These are phyloP conservation scores for Sebastes variabilis DNA, from an alignment of 2,797 vertebrate genomes.

Conservation along the genomic window DNA sequence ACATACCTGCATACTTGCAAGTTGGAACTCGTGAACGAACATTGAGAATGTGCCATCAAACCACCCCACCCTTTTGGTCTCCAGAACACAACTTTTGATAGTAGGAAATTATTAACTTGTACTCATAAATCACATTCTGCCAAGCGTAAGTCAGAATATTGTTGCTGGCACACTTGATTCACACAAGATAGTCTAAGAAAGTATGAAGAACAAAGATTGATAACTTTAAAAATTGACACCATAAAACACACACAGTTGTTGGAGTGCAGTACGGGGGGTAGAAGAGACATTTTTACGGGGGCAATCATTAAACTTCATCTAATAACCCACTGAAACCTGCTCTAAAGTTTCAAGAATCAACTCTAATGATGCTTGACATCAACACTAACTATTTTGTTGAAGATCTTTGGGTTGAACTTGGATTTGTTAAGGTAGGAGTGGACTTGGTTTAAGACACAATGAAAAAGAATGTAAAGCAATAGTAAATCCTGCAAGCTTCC, in stretches of 20 bases:
- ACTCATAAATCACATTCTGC: slow-evolving; percentile 14
- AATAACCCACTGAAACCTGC: neutral
- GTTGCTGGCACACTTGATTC: neutral
- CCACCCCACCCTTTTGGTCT: slow-evolving; percentile 27
- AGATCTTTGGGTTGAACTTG: neutral
- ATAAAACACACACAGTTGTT: neutral
- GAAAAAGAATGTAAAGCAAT: neutral
- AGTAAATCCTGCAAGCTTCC: neutral
- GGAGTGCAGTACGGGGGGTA: neutral
- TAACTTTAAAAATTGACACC: neutral
- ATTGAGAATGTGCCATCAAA: slow-evolving; percentile 23
- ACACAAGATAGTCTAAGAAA: neutral
- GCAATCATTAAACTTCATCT: neutral
- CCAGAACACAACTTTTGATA: neutral
- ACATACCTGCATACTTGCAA: slow-evolving; percentile 1
- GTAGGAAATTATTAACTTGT: slow-evolving; percentile 60
- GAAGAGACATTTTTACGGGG: neutral
- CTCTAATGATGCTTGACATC: neutral
- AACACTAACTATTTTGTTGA: neutral
- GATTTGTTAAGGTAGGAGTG: neutral
- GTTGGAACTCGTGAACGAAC: slow-evolving; percentile 57
- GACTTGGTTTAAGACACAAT: neutral
- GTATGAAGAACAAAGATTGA: neutral
- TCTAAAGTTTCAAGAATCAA: neutral
- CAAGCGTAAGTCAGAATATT: slow-evolving; percentile 21